Evolutionary conservation across 2,888 invertebrate species (phyloP), one percentile per base, ranked within the genome.

Genomic region (Lasioglossum oenotherae): DNA sequence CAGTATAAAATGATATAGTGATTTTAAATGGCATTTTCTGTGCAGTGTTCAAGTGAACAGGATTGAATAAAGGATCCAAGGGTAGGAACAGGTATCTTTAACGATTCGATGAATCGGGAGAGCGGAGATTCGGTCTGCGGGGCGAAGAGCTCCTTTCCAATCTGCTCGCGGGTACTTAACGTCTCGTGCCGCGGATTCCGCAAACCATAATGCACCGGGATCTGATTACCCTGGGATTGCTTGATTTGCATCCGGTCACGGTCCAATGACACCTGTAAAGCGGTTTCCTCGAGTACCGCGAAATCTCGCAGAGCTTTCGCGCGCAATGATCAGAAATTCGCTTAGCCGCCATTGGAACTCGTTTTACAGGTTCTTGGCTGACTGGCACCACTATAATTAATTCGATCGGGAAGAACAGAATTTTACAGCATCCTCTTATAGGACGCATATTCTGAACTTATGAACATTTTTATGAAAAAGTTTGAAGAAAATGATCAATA

Each of bases 171-270:
- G 80, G 57, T 44, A 53, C 38, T 44, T n/a, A 74, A 74, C n/a
- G 73, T 80, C 78, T 78, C 78, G 49, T 23, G 31, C 73, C 49
- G 49, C 86, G 80, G 78, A 89, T 91, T 90, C 90, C 88, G 74
- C 53, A 53, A 57, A 74, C 44, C 78, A 27, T 44, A 64, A 67
- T 67, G 49, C 46, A 46, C 8, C 78, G 69, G 31, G 41, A 74
- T 57, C 53, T 57, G 91, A 92, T 92, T 92, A 90, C 73, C 88
- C 75, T 75, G 84, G 81, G 86, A 92, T 92, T 90, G 92, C 90
- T 88, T 89, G 88, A 92, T 92, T 92, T 92, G 92, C 92, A 92
- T 92, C 89, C 77, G 74, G 81, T 74, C 53, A 74, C 71, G 78
- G 75, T 78, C 84, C 84, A 74, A 73, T 44, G 71, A 44, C 73